Conservation (phyloP, 2,888 invertebrate genomes). For the Meghimatium bilineatum region DNA sequence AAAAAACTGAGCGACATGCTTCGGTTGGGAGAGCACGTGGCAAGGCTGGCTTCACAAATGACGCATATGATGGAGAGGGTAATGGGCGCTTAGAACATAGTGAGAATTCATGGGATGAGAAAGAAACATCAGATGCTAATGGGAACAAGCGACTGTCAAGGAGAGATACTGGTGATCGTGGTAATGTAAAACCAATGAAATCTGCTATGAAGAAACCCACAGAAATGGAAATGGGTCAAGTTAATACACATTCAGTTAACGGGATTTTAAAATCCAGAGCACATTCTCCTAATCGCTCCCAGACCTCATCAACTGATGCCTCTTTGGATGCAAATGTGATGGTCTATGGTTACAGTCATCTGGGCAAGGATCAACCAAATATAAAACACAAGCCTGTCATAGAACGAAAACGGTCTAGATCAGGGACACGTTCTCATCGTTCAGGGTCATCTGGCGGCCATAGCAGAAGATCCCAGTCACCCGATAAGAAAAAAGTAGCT, state of each 20-base stretch:
- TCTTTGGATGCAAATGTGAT: slow-evolving; percentile 49
- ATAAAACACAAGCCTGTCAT: slow-evolving; percentile 47
- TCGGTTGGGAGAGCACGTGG: slow-evolving; percentile 46
- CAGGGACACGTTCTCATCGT: slow-evolving; percentile 46
- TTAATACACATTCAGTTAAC: slow-evolving; percentile 39
- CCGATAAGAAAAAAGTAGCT: slow-evolving; percentile 38
- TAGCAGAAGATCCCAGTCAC: slow-evolving; percentile 31
- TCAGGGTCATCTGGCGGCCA: slow-evolving; percentile 46
- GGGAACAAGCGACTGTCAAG: slow-evolving; percentile 22
- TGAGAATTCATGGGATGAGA: slow-evolving; percentile 12
- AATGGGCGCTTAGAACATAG: background rate
- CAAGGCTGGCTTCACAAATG: slow-evolving; percentile 45
- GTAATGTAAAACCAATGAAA: background rate
- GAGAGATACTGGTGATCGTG: slow-evolving; percentile 15
- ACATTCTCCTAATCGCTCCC: slow-evolving; percentile 50
- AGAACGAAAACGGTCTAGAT: slow-evolving; percentile 50
- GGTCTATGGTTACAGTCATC: slow-evolving; percentile 48
- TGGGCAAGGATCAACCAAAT: slow-evolving; percentile 47
- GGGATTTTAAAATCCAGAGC: slow-evolving; percentile 51
- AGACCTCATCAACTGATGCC: slow-evolving; percentile 49
- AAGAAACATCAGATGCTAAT: background rate
- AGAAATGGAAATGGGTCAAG: slow-evolving; percentile 51
- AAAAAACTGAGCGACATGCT: slow-evolving; percentile 41
- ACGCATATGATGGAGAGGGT: slow-evolving; percentile 43
- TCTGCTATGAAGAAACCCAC: slow-evolving; percentile 40